These are phyloP conservation scores for Ellobium chinense DNA, from an alignment of 2,888 invertebrate species.

Conservation along the genomic window DNA sequence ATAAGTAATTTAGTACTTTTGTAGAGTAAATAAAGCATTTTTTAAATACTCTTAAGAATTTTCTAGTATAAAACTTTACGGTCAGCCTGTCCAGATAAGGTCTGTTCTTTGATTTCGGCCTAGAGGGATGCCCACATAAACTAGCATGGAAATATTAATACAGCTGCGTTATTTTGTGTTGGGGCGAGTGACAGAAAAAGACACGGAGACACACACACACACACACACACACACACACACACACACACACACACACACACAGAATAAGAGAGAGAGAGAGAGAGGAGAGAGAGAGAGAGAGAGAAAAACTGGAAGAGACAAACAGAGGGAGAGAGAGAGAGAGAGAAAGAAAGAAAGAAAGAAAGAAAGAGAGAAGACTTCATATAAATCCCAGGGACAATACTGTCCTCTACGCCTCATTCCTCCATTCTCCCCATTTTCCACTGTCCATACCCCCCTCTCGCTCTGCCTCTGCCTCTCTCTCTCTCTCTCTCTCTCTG, in stretches of 20 bases:
- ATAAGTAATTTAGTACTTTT: no score
- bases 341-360: not conserved
- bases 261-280: not conserved
- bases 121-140: no score
- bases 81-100: no score
- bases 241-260: not conserved
- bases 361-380: not conserved
- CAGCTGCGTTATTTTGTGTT: no score
- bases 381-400: not conserved
- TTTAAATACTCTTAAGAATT: no score
- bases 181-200: not conserved
- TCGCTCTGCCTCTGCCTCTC: not conserved
- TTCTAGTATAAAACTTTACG: no score
- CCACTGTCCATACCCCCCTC: not conserved
- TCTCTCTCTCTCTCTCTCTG: not conserved
- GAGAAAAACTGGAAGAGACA: not conserved
- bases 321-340: not conserved
- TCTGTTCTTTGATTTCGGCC: no score
- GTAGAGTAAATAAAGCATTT: no score
- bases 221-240: not conserved
- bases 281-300: not conserved
- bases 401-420: no score
- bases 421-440: not conserved
- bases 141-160: no score
- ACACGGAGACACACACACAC: not conserved